A percentile compares a stretch with the other conserved stretches of the same genome.
Conservation (phyloP, 2,888 invertebrate species). For the Sisyra terminalis region DNA sequence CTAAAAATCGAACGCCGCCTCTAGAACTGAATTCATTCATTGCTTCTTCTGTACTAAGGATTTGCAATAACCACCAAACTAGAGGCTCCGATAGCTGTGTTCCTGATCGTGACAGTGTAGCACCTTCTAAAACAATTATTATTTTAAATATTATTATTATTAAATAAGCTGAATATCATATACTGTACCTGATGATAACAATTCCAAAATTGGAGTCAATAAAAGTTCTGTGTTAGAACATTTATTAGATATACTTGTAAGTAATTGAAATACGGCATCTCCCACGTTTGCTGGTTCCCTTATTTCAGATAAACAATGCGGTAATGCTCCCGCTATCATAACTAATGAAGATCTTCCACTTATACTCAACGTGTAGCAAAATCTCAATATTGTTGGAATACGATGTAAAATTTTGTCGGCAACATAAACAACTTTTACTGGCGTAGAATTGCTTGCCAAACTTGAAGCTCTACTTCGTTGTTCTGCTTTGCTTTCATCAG, state of each 20-base stretch:
- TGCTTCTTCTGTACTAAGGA: constrained; percentile 60
- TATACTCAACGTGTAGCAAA: constrained; percentile 63
- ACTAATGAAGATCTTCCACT: constrained; percentile 56
- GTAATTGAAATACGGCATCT: constrained; percentile 75
- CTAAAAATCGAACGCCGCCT: constrained; percentile 55
- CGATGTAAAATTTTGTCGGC: constrained; percentile 58
- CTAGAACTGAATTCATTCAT: constrained; percentile 52
- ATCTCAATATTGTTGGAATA: constrained; percentile 64
- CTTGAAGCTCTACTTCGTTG: constrained; percentile 21
- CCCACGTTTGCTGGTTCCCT: constrained; percentile 62
- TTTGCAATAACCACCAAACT: constrained; percentile 65
- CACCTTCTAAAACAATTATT: neutral
- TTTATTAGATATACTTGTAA: constrained; percentile 58
- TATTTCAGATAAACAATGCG: constrained; percentile 18
- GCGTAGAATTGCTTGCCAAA: neutral
- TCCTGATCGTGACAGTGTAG: too few species aligned
- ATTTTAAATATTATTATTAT: too few species aligned
- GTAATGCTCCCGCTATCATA: constrained; percentile 37
- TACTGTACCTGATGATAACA: constrained; percentile 32
- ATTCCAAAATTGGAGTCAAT: constrained; percentile 60
- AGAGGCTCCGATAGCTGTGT: constrained; percentile 69
- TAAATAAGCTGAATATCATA: too few species aligned
- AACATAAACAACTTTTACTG: constrained; percentile 39
- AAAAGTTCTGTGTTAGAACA: constrained; percentile 60
- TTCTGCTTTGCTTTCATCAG: constrained; percentile 73